Conservation (phyloP, 2,797 vertebrate genomes). For the Cossypha heuglini region DNA sequence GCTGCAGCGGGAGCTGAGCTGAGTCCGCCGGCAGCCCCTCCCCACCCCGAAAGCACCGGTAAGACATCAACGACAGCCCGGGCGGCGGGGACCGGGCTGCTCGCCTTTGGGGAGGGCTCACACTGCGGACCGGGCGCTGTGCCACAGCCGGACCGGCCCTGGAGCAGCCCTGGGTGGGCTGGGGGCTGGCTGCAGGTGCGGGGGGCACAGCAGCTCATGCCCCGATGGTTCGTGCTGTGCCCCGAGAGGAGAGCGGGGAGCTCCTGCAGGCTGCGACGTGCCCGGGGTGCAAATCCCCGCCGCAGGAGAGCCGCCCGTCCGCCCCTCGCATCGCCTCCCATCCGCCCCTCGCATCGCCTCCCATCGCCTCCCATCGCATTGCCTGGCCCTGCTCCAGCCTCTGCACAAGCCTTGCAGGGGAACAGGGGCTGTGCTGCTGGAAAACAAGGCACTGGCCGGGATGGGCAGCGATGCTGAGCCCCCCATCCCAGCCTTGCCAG, state of each 20-base stretch:
- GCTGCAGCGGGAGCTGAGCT: not conserved
- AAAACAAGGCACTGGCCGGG: accelerated
- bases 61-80: not conserved
- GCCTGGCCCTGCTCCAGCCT: not conserved
- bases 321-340: not conserved
- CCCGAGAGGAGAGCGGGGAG: not conserved
- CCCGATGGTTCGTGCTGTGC: not conserved
- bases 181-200: not conserved
- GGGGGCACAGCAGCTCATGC: not conserved
- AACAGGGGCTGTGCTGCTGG: not conserved
- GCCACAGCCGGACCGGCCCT: not conserved
- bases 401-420: not conserved
- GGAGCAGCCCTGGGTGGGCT: not conserved
- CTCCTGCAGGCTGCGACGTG: conserved; percentile 52
- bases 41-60: not conserved
- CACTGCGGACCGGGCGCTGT: accelerated
- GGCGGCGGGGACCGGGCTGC: not conserved
- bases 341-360: too few relatives aligned
- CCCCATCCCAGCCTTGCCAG: accelerated
- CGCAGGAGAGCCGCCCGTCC: not conserved
- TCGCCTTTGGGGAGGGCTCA: not conserved
- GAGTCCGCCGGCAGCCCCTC: not conserved
- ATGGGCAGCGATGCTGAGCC: not conserved
- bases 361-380: not conserved
- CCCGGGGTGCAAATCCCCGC: conserved; percentile 27